Base-by-base conservation (phyloP, 2,888 invertebrate genomes). In the Pasiphila rectangulata region DNA sequence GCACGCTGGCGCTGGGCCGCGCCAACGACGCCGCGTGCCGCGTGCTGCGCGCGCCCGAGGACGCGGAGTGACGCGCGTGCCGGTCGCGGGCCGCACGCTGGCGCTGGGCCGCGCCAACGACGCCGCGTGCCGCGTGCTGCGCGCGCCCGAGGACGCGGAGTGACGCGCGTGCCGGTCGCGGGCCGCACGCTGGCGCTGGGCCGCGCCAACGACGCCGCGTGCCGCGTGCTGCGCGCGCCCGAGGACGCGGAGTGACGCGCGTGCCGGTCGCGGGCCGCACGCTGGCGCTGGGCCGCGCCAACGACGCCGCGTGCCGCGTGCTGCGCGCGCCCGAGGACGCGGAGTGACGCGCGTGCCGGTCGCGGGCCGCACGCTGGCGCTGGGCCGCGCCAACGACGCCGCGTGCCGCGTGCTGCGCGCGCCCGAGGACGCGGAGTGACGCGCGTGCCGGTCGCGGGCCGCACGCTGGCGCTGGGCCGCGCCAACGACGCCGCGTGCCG, bases 1-100 rank as follows among this genome's bases (percentile, higher is more conserved):
- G 72, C 61, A 64, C 73, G 59, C 64, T 79, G 32, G 52, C 68
- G 51, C 75, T 79, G 43, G 79, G 76, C 49, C 62, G 68, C 20
- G 57, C 41, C 55, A 75, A 75, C 67, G 77, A 77, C 70, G 61
- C 37, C 56, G 65, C 70, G 30, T 79, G 83, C 63, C 64, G 72
- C 64, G 59, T 65, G 54, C 69, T 76, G 54, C 66, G 55, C 55
- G 55, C 67, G n/a, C n/a, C n/a, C 35, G 49, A 46, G 27, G 66
- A 61, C 56, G 35, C 9, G 16, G 17, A 20, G 46, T 32, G 39
- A 65, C 15, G 61, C 21, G 4, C 6, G 16, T 35, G 32, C 15
- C 19, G 45, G 47, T 16, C 19, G 37, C 61, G 39, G 59, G 67
- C 13, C 65, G 72, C 61, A 64, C 73, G 59, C 64, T 79, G 32